Evolutionary conservation across 2,797 vertebrate genomes (phyloP), one percentile per base, ranked within the genome.

Genomic region (Loris lydekkerianus): DNA sequence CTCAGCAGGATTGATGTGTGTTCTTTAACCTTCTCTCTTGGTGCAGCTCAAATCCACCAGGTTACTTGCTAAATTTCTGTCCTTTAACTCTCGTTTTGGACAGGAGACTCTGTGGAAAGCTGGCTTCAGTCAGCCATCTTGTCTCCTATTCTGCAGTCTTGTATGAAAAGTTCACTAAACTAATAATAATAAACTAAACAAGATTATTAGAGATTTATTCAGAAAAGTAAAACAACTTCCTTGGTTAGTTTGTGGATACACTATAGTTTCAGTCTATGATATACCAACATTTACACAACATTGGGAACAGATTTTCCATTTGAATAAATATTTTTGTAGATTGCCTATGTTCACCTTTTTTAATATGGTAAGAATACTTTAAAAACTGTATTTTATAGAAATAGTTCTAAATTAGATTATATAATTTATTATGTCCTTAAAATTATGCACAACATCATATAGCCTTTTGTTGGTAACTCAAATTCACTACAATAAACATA

Each of bases 101-200:
- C n/a, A n/a, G n/a, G n/a, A n/a, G n/a, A n/a, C n/a, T n/a, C n/a
- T n/a, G n/a, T n/a, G n/a, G n/a, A n/a, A n/a, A n/a, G n/a, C n/a
- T n/a, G n/a, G n/a, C n/a, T n/a, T n/a, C n/a, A n/a, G n/a, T n/a
- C n/a, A n/a, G n/a, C n/a, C n/a, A n/a, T n/a, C n/a, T n/a, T n/a
- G n/a, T n/a, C n/a, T n/a, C n/a, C n/a, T 92, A 37, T 87, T 84
- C 49, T 86, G 3, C 11, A 95, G 58, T 88, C 58, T 94, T 89
- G n/a, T 65, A 23, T 80, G 86, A 93, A 43, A 97, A 96, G 96
- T 95, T 95, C 21, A 90, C 86, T 67, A 67, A 69, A n/a, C 65
- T 69, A 69, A 69, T 69, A 34, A 34, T n/a, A 69, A 69, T n/a
- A 69, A 96, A 65, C 53, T 95, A 92, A 75, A 91, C n/a, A 76